phyloP scores from a whole-genome alignment of 2,888 invertebrate species.

The Erebia ligea region DNA sequence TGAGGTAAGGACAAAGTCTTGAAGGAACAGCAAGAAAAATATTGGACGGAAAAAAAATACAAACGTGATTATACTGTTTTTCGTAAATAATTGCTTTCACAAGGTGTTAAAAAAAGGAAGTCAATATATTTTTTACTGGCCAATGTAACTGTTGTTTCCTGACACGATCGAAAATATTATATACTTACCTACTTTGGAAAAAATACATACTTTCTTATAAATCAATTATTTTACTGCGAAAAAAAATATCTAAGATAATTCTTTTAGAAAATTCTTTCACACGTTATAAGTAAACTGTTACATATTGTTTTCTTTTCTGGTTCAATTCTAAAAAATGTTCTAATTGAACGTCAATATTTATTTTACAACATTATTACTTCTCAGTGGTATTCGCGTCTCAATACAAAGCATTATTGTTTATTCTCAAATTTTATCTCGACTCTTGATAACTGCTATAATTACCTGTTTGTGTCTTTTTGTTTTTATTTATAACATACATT shows the following conservation, averaged over 20 bases:
- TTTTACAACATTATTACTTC: slow-evolving; percentile 1
- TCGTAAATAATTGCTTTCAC: neutral
- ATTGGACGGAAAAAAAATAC: neutral
- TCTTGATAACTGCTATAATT: neutral
- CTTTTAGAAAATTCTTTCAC: neutral
- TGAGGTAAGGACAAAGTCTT: too few relatives aligned
- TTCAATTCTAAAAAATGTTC: neutral
- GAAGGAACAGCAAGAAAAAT: neutral
- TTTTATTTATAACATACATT: slow-evolving; percentile 7
- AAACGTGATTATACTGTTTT: slow-evolving; percentile 3
- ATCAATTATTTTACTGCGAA: neutral
- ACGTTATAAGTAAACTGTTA: neutral
- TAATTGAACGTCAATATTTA: neutral
- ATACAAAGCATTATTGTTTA: neutral
- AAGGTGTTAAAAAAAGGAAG: slow-evolving; percentile 1
- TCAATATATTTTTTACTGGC: neutral
- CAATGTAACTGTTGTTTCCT: neutral
- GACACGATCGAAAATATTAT: neutral
- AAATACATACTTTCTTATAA: neutral
- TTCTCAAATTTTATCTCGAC: slow-evolving; percentile 1
- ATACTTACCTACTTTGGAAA: too few relatives aligned
- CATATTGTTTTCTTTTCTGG: neutral
- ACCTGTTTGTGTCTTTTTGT: neutral
- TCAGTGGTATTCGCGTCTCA: neutral
- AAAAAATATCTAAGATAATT: too few relatives aligned